Base-by-base conservation (phyloP, 1,140 invertebrate species). In the Dysdera silvatica region DNA sequence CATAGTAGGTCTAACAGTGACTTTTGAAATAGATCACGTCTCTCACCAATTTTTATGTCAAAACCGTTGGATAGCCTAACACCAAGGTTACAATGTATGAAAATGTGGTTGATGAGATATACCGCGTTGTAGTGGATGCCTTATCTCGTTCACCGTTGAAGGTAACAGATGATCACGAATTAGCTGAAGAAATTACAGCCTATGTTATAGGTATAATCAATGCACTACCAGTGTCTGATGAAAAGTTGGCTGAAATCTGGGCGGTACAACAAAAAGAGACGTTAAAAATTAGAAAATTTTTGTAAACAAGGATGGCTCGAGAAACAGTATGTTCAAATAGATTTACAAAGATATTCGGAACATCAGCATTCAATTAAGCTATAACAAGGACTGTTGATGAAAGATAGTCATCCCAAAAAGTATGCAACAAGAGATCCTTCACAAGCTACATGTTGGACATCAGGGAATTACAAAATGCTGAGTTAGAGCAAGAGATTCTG, bases 401-500 rank as follows among this genome's bases (percentile, higher is more conserved):
- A 45, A 20, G 18, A 45, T 45, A n/a, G 23, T 45, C 23, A 45
- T 45, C 16, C 41, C 41, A 7, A n/a, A 14, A 7, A 45, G 18
- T n/a, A 14, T 45, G 41, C 41, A 20, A 45, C 16, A 45, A 18
- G 18, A 45, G 23, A 45, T 10, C 23, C 18, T 45, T n/a, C 16
- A 45, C 5, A 45, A 18, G 7, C 16, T 18, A 45, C 18, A 45
- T 18, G 41, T n/a, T 45, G 41, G 41, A n/a, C 41, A 18, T 45
- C 41, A n/a, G 16, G 41, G 41, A 45, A 45, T 45, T n/a, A 45
- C 41, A 45, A 45, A 45, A 18, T 45, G 41, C 41, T n/a, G 41
- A 45, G 41, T 20, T 18, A 45, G 41, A 45, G 41, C 41, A n/a
- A 14, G 18, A 7, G 41, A 45, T 14, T 45, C 41, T 45, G 7